Conservation (phyloP, 2,113 vertebrate genomes). For the Choloepus hoffmanni region DNA sequence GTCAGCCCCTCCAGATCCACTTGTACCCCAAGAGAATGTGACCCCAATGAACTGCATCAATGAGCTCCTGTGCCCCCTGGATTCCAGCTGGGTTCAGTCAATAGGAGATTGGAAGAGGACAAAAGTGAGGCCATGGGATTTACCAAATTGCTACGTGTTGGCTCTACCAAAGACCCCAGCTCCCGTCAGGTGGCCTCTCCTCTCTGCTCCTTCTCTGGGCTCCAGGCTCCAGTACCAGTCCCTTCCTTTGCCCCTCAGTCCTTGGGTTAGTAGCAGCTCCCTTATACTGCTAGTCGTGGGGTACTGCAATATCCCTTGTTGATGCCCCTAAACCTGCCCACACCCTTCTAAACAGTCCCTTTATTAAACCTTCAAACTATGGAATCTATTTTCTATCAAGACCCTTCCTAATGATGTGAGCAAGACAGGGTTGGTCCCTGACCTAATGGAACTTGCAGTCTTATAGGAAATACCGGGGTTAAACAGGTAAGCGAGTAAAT, state of each 20-base stretch:
- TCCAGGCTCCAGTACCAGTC: too few species aligned
- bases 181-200: not conserved
- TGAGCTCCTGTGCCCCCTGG: not conserved
- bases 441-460: not conserved
- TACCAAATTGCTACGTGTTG: fast-evolving
- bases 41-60: not conserved
- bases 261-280: not conserved
- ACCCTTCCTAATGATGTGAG: not conserved
- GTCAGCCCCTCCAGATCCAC: not conserved
- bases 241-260: not conserved
- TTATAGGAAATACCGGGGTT: not conserved
- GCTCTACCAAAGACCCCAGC: not conserved
- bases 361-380: not conserved
- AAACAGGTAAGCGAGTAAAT: not conserved
- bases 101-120: not conserved
- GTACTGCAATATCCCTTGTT: not conserved
- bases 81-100: not conserved
- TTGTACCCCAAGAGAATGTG: not conserved
- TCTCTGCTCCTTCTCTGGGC: not conserved
- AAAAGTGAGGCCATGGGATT: not conserved
- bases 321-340: not conserved
- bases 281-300: not conserved
- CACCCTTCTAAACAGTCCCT: too few species aligned
- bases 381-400: not conserved
- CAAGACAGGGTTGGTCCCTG: not conserved